Percentiles rank a stretch among this genome's conserved stretches.
Conservation (phyloP, 2,888 invertebrate species). For the Caenorhabditis japonica region DNA sequence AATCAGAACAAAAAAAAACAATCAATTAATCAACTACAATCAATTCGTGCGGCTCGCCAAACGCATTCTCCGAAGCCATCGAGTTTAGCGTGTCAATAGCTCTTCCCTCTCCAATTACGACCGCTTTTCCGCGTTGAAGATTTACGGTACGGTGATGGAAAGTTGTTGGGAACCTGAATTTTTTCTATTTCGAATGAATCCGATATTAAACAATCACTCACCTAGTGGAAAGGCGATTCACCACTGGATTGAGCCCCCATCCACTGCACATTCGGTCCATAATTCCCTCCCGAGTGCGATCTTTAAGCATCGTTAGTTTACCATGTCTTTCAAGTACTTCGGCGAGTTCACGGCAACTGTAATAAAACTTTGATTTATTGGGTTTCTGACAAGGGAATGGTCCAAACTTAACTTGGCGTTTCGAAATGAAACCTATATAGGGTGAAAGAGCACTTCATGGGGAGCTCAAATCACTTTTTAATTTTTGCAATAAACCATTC, state of each 20-base stretch:
- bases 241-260: slow-evolving; percentile 55
- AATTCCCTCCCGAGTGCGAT: slow-evolving; percentile 39
- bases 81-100: slow-evolving; percentile 51
- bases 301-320: slow-evolving; percentile 24
- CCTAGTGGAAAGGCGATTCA: slow-evolving; percentile 52
- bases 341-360: slow-evolving; percentile 41
- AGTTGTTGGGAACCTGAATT: slow-evolving; percentile 36
- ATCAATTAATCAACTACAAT: slow-evolving; percentile 24
- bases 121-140: slow-evolving; percentile 40
- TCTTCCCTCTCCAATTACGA: slow-evolving; percentile 45
- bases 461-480: too few species aligned
- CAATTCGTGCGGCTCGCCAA: slow-evolving; percentile 39
- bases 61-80: slow-evolving; percentile 44
- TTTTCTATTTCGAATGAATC: neutral
- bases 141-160: slow-evolving; percentile 38
- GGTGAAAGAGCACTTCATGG: too few species aligned
- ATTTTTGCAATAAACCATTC: too few species aligned
- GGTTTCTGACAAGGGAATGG: too few species aligned
- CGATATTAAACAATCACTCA: neutral
- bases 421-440: too few species aligned
- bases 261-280: slow-evolving; percentile 60
- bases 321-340: slow-evolving; percentile 40
- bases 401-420: too few species aligned
- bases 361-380: neutral
- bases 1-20: neutral